A percentile compares a stretch with the other conserved stretches of the same genome.
phyloP scores from a whole-genome alignment of 2,797 vertebrate species.

The Pseudotriccus pelzelni region DNA sequence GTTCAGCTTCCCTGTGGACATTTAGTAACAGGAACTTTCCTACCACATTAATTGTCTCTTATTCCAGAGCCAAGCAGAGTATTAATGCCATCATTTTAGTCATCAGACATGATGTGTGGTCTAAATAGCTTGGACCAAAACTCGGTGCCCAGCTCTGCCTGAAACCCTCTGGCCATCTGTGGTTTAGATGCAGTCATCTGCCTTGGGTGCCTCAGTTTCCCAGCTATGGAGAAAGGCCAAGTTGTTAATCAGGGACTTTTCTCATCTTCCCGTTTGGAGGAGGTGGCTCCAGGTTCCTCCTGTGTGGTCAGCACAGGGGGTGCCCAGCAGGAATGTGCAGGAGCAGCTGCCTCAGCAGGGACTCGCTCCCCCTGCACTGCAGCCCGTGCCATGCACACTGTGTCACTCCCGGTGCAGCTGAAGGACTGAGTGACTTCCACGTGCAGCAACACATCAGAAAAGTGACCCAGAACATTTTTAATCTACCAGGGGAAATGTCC shows the following conservation, averaged over 20 bases:
- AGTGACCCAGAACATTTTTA: not conserved
- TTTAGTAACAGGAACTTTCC: conserved; percentile 8
- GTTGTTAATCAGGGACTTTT: not conserved
- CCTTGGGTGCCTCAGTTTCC: conserved; percentile 39
- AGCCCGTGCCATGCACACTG: not conserved
- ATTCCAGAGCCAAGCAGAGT: not conserved
- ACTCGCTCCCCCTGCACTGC: not conserved
- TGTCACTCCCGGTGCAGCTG: not conserved
- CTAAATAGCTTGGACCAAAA: not conserved
- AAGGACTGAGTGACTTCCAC: not conserved
- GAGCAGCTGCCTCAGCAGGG: not conserved
- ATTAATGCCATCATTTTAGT: not conserved
- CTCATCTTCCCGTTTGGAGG: not conserved
- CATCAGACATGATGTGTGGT: not conserved
- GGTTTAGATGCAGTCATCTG: not conserved
- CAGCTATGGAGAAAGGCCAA: not conserved
- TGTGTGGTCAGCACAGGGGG: not conserved
- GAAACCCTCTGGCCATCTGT: not conserved
- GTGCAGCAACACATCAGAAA: not conserved
- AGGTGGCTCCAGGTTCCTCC: not conserved
- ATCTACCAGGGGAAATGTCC: not conserved
- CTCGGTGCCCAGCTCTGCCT: not conserved
- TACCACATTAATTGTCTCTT: not conserved
- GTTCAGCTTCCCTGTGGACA: not conserved
- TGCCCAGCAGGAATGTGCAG: not conserved